phyloP scores from a whole-genome alignment of 1,140 invertebrate species.

The Glossosoma conforme region DNA sequence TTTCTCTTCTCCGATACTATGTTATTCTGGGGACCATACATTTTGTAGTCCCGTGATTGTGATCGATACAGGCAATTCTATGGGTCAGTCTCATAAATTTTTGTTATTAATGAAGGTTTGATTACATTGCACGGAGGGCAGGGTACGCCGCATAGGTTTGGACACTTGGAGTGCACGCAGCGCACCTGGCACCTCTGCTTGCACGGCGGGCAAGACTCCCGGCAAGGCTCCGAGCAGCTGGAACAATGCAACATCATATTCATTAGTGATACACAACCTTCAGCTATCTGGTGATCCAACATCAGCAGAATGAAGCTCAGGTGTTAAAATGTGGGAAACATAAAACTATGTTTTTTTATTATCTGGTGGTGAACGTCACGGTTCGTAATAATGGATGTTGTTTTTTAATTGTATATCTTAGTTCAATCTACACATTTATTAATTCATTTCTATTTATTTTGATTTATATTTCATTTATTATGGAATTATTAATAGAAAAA shows the following conservation, averaged over 20 bases:
- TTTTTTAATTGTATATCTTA: not conserved
- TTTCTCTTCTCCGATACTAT: not conserved
- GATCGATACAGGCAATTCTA: not conserved
- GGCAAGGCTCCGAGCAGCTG: conserved; percentile 59
- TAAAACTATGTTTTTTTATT: not conserved
- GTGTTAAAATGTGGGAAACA: not conserved
- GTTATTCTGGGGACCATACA: not conserved
- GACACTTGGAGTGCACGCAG: conserved; percentile 56
- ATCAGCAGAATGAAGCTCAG: too few species aligned
- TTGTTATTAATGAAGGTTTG: not conserved
- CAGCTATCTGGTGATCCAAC: too few species aligned
- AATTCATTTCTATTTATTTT: too few species aligned
- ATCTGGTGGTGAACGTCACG: not conserved
- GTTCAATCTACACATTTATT: not conserved
- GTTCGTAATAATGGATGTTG: not conserved
- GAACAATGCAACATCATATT: conserved; percentile 34
- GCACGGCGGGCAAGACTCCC: conserved; percentile 59
- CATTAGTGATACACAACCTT: too few species aligned
- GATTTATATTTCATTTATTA: too few species aligned
- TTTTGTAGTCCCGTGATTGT: not conserved
- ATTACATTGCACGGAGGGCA: conserved; percentile 56
- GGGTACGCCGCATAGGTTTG: conserved; percentile 52
- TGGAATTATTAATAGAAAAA: too few species aligned
- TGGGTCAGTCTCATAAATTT: not conserved
- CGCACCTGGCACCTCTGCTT: conserved; percentile 50